Evolutionary conservation across 2,888 invertebrate species (phyloP), one percentile per base, ranked within the genome.

Genomic region (Apomyelois bistriatella): DNA sequence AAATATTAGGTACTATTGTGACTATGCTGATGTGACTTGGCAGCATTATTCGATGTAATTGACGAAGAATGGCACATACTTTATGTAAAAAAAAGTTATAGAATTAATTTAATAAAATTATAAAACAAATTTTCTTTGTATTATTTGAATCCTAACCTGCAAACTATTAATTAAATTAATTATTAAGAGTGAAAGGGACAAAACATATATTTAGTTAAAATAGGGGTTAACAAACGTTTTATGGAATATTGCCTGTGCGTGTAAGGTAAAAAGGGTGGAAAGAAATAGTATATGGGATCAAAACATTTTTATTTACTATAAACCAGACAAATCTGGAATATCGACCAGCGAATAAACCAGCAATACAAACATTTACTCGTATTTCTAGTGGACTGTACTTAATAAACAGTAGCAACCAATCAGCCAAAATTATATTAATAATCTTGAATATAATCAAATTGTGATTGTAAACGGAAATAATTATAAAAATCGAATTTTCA

Each of bases 31-130:
- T 68, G 73, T 71, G 76, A 80, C 69, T 74, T 76, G 80, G 83
- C 85, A 85, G 84, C 84, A 85, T 85, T 78, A 84, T 83, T 82
- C 82, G 76, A 82, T 85, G 82, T 85, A 82, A 82, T 82, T 85
- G 82, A 81, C 76, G 81, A 81, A 79, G 83, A 72, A 79, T 79
- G 83, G 85, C 87, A 87, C 88, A 86, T 81, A 81, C 77, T 81
- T 85, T 85, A 86, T 88, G 87, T 88, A 88, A 87, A 84, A 76
- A 68, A 86, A 89, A 85, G 86, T 86, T 89, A 89, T 89, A 89
- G 89, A 89, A 88, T 85, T 88, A 89, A 89, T 87, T 88, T 89
- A 90, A 89, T 90, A 89, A 89, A 90, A 89, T 86, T 88, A 87
- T 89, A 87, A 89, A 87, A 82, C 84, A 84, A 81, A 67, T 46